These are phyloP conservation scores for Etheostoma spectabile DNA, from an alignment of 2,113 vertebrate species.

Conservation along the genomic window DNA sequence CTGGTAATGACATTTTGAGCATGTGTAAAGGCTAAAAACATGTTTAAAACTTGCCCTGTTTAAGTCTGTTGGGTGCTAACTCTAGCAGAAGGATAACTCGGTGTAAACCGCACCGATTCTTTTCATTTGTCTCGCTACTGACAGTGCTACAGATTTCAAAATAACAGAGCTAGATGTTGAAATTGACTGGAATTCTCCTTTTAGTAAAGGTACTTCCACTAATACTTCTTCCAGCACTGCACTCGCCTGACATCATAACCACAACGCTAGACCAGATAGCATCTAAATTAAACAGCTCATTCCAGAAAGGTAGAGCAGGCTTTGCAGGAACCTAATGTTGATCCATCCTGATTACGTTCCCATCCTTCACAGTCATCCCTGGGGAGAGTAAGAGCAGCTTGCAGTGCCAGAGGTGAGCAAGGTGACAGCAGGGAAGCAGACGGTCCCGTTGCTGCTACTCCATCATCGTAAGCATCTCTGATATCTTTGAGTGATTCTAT, in stretches of 20 bases:
- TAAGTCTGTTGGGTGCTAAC: too few species aligned
- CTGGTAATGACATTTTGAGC: too few species aligned
- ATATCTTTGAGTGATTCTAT: background rate
- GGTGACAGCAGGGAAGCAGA: background rate
- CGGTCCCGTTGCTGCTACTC: background rate
- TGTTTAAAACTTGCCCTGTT: too few species aligned
- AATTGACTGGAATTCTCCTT: too few species aligned
- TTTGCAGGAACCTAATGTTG: background rate
- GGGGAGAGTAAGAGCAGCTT: background rate
- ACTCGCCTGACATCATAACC: background rate
- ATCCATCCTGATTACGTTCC: background rate
- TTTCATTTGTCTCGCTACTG: too few species aligned
- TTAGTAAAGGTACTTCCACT: too few species aligned
- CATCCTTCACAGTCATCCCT: background rate
- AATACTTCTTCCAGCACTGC: too few species aligned
- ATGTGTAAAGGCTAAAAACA: too few species aligned
- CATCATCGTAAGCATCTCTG: slow-evolving; percentile 8
- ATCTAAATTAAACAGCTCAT: background rate
- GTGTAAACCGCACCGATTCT: too few species aligned
- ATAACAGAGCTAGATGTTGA: too few species aligned
- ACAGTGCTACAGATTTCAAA: too few species aligned
- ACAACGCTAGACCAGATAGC: background rate
- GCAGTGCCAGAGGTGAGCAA: background rate
- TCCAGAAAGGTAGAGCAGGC: background rate
- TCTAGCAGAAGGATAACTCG: too few species aligned